phyloP scores from a whole-genome alignment of 2,888 invertebrate genomes.

The Stenichneumon culpator region DNA sequence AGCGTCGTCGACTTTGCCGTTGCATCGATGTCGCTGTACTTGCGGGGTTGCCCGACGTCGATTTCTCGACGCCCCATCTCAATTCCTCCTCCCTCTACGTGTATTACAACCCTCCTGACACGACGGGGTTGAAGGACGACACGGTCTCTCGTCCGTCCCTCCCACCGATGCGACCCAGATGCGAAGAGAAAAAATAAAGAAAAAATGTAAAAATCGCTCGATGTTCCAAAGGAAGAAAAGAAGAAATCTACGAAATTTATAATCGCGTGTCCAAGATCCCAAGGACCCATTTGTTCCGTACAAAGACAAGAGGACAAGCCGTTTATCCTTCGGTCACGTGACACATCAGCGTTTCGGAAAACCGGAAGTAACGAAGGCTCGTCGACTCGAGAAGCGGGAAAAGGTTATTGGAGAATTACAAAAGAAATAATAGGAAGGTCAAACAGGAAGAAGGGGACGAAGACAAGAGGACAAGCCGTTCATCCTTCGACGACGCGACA shows the following conservation, averaged over 20 bases:
- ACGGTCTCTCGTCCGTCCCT: background rate
- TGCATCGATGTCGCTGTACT: constrained; percentile 67
- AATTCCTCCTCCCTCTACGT: constrained; percentile 4
- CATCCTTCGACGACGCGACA: too few relatives aligned
- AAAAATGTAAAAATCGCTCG: background rate
- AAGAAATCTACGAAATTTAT: constrained; percentile 1
- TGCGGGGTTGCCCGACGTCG: constrained; percentile 65
- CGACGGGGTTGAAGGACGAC: constrained; percentile 38
- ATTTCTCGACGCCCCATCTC: constrained; percentile 29
- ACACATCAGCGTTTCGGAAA: too few relatives aligned
- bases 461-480: background rate
- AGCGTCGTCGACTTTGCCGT: constrained; percentile 47
- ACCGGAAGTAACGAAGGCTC: background rate
- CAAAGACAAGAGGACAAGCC: background rate
- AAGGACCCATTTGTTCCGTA: background rate
- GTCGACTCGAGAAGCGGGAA: background rate
- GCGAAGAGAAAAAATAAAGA: background rate
- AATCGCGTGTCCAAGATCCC: background rate
- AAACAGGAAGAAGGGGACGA: background rate
- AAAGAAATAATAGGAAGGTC: background rate
- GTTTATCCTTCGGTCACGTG: too few relatives aligned
- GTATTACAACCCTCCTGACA: constrained; percentile 7
- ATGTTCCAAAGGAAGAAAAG: constrained; percentile 2
- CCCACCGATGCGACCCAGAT: constrained; percentile 6
- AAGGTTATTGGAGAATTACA: background rate